Conservation (phyloP, 35 echinoderm and acorn worm species). For the Nesometra sesokonis region DNA sequence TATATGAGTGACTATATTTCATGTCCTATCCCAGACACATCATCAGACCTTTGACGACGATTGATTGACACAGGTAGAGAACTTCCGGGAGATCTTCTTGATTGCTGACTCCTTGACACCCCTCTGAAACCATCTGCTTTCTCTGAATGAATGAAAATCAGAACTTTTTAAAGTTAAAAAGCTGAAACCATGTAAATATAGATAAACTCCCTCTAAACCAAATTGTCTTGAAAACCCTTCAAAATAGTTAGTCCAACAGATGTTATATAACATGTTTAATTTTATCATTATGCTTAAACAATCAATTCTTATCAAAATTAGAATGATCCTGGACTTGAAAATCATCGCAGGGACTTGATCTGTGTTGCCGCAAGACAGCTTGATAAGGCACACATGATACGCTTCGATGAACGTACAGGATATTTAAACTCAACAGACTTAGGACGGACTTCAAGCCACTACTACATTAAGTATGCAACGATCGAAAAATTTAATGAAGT, state of each 20-base stretch:
- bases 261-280: neutral
- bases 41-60: too few species aligned
- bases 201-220: too few species aligned
- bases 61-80: too few species aligned
- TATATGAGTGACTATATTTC: too few species aligned
- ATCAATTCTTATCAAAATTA: neutral
- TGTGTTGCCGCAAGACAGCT: constrained; percentile 47
- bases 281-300: neutral
- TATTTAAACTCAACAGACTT: constrained; percentile 85
- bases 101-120: too few species aligned
- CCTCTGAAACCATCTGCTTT: too few species aligned
- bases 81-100: too few species aligned
- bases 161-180: too few species aligned
- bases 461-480: constrained; percentile 91
- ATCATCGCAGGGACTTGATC: constrained; percentile 69
- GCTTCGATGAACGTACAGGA: constrained; percentile 69
- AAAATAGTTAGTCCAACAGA: neutral
- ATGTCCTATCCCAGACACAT: too few species aligned
- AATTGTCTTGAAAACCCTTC: too few species aligned
- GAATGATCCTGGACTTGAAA: constrained; percentile 73
- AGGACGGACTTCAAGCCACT: constrained; percentile 82
- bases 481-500: constrained; percentile 85
- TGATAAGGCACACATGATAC: constrained; percentile 91
- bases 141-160: too few species aligned
- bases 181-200: too few species aligned